Conservation (phyloP, 1,140 invertebrate species). For the Akabosia matsudoensis region DNA sequence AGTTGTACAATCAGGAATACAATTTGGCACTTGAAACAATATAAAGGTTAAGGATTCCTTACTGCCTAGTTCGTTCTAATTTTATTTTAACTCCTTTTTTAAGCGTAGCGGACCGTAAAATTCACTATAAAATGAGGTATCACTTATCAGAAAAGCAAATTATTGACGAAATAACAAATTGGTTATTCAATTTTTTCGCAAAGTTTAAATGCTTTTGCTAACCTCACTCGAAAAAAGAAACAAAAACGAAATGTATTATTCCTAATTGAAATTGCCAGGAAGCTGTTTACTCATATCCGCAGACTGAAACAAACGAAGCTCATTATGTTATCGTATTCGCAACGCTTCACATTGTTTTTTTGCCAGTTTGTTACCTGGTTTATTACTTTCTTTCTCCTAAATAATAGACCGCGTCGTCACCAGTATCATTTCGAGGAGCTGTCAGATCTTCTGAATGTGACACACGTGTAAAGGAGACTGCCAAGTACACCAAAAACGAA, state of each 20-base stretch:
- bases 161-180: neutral
- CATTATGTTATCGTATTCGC: neutral
- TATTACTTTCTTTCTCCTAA: too few species aligned
- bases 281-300: neutral
- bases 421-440: neutral
- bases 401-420: neutral
- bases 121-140: too few species aligned
- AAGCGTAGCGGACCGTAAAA: neutral
- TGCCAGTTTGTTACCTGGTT: neutral
- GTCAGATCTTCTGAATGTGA: slow-evolving; percentile 60
- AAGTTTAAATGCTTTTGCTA: neutral
- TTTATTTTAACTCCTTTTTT: too few species aligned
- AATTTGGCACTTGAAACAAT: too few species aligned
- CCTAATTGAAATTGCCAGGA: neutral
- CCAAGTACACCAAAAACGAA: slow-evolving; percentile 68
- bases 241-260: neutral
- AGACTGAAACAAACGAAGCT: neutral
- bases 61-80: too few species aligned
- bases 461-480: slow-evolving; percentile 74
- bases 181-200: neutral
- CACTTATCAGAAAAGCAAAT: neutral
- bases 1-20: too few species aligned
- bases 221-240: neutral
- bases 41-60: too few species aligned
- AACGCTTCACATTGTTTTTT: slow-evolving; percentile 3